phyloP scores from a whole-genome alignment of 2,888 invertebrate species.

The Limnephilus marmoratus region DNA sequence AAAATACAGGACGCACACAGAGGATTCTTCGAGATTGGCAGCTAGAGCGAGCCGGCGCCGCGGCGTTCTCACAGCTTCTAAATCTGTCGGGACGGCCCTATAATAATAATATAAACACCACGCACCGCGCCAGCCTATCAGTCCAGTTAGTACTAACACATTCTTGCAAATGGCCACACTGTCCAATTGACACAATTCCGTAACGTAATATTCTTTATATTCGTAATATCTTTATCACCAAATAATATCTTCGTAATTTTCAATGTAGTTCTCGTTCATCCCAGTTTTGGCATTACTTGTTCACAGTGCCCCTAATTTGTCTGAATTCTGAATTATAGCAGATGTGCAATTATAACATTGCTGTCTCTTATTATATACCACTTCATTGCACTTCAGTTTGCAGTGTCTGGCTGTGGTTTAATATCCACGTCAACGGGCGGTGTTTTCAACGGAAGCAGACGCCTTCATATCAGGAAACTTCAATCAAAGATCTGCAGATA shows the following conservation, averaged over 20 bases:
- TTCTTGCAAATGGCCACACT: no score
- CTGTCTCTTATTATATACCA: not conserved
- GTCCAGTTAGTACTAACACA: no score
- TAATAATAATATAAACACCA: no score
- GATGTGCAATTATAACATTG: not conserved
- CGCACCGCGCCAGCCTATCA: no score
- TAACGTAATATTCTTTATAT: no score
- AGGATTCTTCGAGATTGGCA: no score
- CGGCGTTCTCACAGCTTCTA: no score
- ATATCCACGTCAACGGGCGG: not conserved
- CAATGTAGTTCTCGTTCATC: not conserved
- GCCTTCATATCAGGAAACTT: not conserved
- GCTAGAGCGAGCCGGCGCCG: no score
- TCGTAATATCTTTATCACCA: no score
- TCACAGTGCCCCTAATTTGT: not conserved
- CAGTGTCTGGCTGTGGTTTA: not conserved
- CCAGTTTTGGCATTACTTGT: not conserved
- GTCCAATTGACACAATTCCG: no score
- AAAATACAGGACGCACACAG: no score
- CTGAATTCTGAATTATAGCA: not conserved
- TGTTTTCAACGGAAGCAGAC: not conserved
- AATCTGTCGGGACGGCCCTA: no score
- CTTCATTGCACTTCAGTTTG: not conserved
- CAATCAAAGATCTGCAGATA: not conserved
- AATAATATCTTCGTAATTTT: not conserved